phyloP scores from a whole-genome alignment of 2,888 invertebrate species.

The Caenorhabditis japonica region DNA sequence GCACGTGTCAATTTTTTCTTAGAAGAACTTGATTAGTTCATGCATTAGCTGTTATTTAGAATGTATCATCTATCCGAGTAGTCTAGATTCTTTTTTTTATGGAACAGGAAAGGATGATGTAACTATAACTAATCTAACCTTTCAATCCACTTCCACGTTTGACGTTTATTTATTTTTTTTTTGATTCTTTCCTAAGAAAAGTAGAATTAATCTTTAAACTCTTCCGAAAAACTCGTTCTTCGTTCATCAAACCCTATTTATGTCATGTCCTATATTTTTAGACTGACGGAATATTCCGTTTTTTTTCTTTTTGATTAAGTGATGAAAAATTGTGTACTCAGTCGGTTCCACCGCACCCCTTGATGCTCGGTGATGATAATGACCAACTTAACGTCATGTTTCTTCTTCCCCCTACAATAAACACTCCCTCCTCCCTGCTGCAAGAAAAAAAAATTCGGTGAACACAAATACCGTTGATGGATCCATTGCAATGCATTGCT shows the following conservation, averaged over 20 bases:
- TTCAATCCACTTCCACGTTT: no score
- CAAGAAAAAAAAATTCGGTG: constrained; percentile 30
- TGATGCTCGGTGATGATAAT: constrained; percentile 2
- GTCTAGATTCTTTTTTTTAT: no score
- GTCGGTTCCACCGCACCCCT: constrained; percentile 21
- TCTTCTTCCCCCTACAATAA: constrained; percentile 23
- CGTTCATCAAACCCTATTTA: constrained; percentile 47
- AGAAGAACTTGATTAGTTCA: no score
- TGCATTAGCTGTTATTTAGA: no score
- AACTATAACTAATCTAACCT: no score
- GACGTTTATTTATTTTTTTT: not conserved
- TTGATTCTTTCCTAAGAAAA: constrained; percentile 10
- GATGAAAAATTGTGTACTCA: constrained; percentile 30
- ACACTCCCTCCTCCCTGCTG: constrained; percentile 2
- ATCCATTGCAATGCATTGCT: not conserved
- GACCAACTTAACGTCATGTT: constrained; percentile 37
- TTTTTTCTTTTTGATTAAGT: no score
- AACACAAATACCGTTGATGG: constrained; percentile 38
- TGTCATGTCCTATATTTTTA: constrained; percentile 22
- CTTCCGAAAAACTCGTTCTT: no score
- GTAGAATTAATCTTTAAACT: constrained; percentile 46
- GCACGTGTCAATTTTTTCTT: no score
- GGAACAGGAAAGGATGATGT: no score
- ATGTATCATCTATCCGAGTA: no score
- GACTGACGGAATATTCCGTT: no score